Conservation (phyloP, 64 coral and sea anemone genomes). For the Catalaphyllia jardinei region DNA sequence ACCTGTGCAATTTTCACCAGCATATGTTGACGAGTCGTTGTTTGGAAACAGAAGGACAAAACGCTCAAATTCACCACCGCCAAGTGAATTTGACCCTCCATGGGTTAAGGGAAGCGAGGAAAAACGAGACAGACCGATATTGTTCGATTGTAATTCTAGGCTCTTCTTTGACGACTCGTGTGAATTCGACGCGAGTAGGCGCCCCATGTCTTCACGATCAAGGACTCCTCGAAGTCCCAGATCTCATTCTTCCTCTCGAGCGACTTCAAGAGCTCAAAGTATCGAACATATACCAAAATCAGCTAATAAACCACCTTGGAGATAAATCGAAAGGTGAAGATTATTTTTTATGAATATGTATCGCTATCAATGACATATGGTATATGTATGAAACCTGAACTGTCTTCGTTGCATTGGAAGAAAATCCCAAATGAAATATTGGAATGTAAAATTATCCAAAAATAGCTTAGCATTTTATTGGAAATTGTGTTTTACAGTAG, state of each 20-base stretch:
- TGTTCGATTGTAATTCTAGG: slow-evolving; percentile 60
- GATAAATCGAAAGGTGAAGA: not conserved
- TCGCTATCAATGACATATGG: too few species aligned
- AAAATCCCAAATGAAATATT: too few species aligned
- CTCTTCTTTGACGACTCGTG: slow-evolving; percentile 47
- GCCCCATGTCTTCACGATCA: not conserved
- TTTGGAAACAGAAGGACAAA: slow-evolving; percentile 82
- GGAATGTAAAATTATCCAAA: too few species aligned
- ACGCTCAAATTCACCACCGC: slow-evolving; percentile 58
- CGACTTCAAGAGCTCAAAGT: slow-evolving; percentile 2
- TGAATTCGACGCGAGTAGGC: not conserved
- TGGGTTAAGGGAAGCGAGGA: slow-evolving; percentile 70
- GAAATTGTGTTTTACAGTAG: too few species aligned
- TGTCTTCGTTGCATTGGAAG: too few species aligned
- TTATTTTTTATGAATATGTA: too few species aligned
- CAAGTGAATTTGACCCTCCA: slow-evolving; percentile 56
- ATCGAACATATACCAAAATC: not conserved
- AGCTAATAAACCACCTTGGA: slow-evolving; percentile 33
- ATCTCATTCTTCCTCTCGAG: not conserved
- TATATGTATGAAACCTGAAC: too few species aligned
- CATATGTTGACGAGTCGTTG: slow-evolving; percentile 62
- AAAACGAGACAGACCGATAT: slow-evolving; percentile 40
- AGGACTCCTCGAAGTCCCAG: slow-evolving; percentile 7
- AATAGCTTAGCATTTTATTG: too few species aligned
- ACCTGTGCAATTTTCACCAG: slow-evolving; percentile 80